A percentile compares a stretch with the other conserved stretches of the same genome.
Evolutionary conservation across 2,888 invertebrate species (phyloP).

Genomic region (Spodoptera exigua): DNA sequence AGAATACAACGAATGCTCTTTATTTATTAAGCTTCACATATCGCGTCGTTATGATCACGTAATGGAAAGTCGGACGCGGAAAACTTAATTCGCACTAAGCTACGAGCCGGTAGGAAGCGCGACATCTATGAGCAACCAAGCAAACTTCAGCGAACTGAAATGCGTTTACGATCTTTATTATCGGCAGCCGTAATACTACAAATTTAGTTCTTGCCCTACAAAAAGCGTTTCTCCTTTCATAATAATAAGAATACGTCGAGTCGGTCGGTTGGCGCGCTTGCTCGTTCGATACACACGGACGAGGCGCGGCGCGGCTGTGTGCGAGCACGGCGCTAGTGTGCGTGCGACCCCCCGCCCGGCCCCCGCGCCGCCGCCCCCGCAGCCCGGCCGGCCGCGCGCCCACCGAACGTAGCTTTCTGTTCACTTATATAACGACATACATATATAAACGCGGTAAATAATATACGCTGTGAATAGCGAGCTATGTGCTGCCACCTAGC

Average conservation of each 20-base stretch:
- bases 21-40: slow-evolving; percentile 61
- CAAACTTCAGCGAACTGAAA: slow-evolving; percentile 87
- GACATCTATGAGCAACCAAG: slow-evolving; percentile 85
- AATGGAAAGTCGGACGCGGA: slow-evolving; percentile 62
- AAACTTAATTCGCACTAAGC: slow-evolving; percentile 61
- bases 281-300: slow-evolving; percentile 85
- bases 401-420: slow-evolving; percentile 87
- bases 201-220: slow-evolving; percentile 90
- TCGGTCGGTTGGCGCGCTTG: slow-evolving; percentile 86
- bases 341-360: slow-evolving; percentile 49
- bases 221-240: slow-evolving; percentile 90
- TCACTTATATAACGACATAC: slow-evolving; percentile 88
- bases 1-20: slow-evolving; percentile 41
- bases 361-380: slow-evolving; percentile 43
- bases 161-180: slow-evolving; percentile 88
- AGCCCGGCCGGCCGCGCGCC: slow-evolving; percentile 56
- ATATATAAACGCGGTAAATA: slow-evolving; percentile 85
- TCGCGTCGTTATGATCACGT: slow-evolving; percentile 59
- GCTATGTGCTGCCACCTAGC: slow-evolving; percentile 89
- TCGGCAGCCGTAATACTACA: slow-evolving; percentile 86
- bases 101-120: slow-evolving; percentile 69
- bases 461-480: slow-evolving; percentile 86
- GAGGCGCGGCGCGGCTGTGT: slow-evolving; percentile 68
- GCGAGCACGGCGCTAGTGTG: slow-evolving; percentile 67
- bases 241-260: slow-evolving; percentile 91